Conservation (phyloP, 2,797 vertebrate genomes). For the Crotalus adamanteus region DNA sequence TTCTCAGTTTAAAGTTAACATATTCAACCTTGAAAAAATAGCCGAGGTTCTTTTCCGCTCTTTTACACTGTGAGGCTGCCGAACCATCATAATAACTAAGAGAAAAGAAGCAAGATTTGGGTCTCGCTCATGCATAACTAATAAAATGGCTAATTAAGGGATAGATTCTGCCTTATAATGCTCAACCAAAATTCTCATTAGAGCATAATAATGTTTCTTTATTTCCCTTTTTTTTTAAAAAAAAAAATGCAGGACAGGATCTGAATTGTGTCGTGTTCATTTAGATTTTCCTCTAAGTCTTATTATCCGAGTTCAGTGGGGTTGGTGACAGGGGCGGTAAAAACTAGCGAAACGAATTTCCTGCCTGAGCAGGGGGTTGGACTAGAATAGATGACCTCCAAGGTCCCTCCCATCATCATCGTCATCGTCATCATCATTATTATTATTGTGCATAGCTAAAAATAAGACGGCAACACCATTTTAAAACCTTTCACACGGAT, state of each 20-base stretch:
- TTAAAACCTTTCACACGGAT: not conserved
- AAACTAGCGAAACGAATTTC: not conserved
- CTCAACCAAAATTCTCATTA: conserved; percentile 51
- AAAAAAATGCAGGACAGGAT: conserved; percentile 47
- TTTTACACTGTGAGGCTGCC: conserved; percentile 45
- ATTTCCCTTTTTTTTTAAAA: not conserved
- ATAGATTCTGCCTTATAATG: conserved; percentile 55
- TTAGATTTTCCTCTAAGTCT: conserved; percentile 52
- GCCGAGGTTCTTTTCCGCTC: conserved; percentile 43
- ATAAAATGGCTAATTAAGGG: conserved; percentile 66
- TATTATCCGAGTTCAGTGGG: not conserved
- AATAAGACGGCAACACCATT: not conserved
- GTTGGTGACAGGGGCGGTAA: not conserved
- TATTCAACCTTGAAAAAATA: conserved; percentile 48
- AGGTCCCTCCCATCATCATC: too few species aligned
- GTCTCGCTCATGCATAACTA: conserved; percentile 63
- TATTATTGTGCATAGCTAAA: not conserved
- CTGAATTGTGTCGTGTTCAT: conserved; percentile 38
- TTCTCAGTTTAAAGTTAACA: conserved; percentile 43
- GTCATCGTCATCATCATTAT: too few species aligned
- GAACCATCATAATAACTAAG: conserved; percentile 40
- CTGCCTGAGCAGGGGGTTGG: too few species aligned
- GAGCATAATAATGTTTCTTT: conserved; percentile 61
- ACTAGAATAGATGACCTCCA: too few species aligned
- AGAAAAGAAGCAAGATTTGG: conserved; percentile 50